phyloP scores from a whole-genome alignment of 2,113 vertebrate genomes.

The Sylvia atricapilla region DNA sequence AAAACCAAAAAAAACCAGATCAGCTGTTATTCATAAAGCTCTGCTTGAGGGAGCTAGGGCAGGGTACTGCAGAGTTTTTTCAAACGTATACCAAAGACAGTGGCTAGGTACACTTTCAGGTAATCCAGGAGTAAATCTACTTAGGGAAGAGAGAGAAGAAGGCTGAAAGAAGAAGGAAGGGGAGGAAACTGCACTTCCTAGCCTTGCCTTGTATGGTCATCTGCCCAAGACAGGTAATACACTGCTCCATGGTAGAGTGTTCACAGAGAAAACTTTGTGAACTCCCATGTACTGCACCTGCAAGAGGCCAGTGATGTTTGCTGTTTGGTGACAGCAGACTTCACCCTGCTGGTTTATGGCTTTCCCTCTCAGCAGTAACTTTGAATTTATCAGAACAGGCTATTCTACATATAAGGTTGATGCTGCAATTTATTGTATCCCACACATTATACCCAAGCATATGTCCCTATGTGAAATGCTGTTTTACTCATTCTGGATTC shows the following conservation, averaged over 20 bases:
- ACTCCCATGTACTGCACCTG: not conserved
- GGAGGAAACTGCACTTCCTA: not conserved
- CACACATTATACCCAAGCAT: conserved; percentile 11
- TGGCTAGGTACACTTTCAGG: not conserved
- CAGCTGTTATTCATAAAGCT: not conserved
- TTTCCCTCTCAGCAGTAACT: conserved; percentile 9
- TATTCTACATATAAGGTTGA: conserved; percentile 15
- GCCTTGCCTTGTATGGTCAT: not conserved
- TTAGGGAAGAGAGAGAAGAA: not conserved
- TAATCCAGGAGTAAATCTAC: not conserved
- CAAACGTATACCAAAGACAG: not conserved
- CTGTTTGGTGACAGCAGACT: not conserved
- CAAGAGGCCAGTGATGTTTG: not conserved
- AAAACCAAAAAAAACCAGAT: not conserved
- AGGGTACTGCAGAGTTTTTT: not conserved
- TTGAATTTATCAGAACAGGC: conserved; percentile 12
- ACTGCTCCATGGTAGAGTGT: not conserved
- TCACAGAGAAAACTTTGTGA: not conserved
- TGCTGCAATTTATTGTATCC: conserved; percentile 24
- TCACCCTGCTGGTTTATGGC: not conserved
- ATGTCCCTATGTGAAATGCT: conserved; percentile 7
- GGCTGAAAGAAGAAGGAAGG: not conserved
- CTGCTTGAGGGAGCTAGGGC: not conserved
- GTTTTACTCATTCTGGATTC: conserved; percentile 42
- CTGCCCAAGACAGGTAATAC: not conserved